phyloP scores from a whole-genome alignment of 2,888 invertebrate species.

The Aelia acuminata region DNA sequence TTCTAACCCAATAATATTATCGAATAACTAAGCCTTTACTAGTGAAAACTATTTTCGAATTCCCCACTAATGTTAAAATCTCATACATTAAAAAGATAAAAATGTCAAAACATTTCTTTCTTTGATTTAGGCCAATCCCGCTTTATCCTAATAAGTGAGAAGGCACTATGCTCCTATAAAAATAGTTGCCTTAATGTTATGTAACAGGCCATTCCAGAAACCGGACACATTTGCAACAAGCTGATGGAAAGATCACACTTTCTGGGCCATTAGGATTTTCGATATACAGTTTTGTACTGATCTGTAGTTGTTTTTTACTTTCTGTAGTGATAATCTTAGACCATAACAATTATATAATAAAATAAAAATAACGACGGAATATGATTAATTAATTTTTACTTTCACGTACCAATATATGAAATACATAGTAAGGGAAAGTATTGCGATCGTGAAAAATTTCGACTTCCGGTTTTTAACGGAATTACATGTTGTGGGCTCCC shows the following conservation, averaged over 20 bases:
- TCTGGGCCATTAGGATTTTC: neutral
- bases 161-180: neutral
- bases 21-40: neutral
- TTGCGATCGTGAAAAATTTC: too few species aligned
- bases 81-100: neutral
- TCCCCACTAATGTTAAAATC: neutral
- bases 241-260: neutral
- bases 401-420: too few species aligned
- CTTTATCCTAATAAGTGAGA: neutral
- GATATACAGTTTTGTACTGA: neutral
- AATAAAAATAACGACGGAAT: too few species aligned
- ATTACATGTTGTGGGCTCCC: too few species aligned
- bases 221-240: constrained; percentile 1
- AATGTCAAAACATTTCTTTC: constrained; percentile 24
- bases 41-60: neutral
- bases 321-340: too few species aligned
- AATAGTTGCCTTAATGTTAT: constrained; percentile 22
- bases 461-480: too few species aligned
- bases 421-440: too few species aligned
- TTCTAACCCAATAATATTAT: neutral
- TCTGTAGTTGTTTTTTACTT: too few species aligned
- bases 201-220: constrained; percentile 1
- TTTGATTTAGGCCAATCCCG: constrained; percentile 27
- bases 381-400: too few species aligned
- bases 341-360: too few species aligned